Percentiles rank a stretch among this genome's conserved stretches.
phyloP scores from a whole-genome alignment of 1,140 invertebrate genomes.

The Phymorhynchus buccinoides region DNA sequence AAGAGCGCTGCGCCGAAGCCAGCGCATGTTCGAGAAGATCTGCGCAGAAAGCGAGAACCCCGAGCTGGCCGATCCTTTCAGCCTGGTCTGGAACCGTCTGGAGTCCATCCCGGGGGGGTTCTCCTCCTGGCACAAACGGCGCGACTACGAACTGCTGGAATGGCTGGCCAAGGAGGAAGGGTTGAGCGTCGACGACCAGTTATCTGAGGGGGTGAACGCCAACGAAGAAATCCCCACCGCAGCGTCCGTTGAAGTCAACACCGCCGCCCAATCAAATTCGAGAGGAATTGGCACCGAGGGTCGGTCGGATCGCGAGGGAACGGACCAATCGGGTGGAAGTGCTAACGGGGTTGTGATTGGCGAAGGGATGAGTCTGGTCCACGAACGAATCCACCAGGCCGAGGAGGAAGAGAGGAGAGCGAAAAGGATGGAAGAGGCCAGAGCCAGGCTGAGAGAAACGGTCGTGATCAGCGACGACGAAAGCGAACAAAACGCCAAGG shows the following conservation, averaged over 20 bases:
- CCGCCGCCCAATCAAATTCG: neutral
- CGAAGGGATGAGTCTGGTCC: constrained; percentile 5
- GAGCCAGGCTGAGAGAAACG: neutral
- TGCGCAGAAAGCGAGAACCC: neutral
- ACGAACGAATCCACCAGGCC: constrained; percentile 6
- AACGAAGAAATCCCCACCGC: neutral
- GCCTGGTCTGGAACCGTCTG: neutral
- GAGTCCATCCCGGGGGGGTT: neutral
- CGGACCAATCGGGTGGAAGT: neutral
- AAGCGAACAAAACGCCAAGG: neutral
- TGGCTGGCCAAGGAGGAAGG: constrained; percentile 7
- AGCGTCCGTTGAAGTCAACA: neutral
- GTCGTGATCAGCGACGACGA: neutral
- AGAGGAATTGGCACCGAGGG: neutral
- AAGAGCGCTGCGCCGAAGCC: neutral
- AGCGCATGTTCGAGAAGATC: neutral
- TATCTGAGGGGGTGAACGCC: neutral
- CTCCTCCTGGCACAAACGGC: constrained; percentile 1
- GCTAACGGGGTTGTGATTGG: neutral
- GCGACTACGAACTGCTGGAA: constrained; percentile 27
- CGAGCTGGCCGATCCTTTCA: neutral
- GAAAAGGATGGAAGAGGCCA: too few species aligned
- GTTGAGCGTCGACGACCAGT: constrained; percentile 12
- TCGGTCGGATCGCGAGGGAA: neutral
- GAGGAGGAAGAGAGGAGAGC: neutral